Evolutionary conservation across 2,797 vertebrate genomes (phyloP).

Genomic region (Gymnoscopelus microlampas): DNA sequence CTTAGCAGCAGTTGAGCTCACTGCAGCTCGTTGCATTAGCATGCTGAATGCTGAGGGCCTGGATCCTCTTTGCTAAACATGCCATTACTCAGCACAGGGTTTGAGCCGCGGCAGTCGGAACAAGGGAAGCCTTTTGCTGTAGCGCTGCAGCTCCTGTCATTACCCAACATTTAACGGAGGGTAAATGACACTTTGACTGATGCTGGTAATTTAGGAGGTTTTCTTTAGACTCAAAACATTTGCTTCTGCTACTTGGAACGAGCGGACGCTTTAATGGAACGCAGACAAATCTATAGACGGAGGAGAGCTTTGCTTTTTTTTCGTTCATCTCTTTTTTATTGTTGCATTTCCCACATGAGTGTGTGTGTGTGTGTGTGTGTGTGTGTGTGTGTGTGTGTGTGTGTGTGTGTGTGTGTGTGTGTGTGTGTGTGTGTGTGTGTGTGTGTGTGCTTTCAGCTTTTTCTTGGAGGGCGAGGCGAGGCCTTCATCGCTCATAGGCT

Average conservation of each 20-base stretch:
- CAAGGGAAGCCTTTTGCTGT: constrained; percentile 40
- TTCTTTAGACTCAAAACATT: constrained; percentile 73
- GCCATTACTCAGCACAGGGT: constrained; percentile 56
- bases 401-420: constrained; percentile 5
- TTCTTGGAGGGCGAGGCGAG: too few relatives aligned
- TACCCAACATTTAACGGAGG: constrained; percentile 53
- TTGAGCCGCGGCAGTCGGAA: constrained; percentile 28
- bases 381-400: constrained; percentile 1
- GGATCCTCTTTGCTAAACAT: constrained; percentile 57
- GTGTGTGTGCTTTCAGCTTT: background rate
- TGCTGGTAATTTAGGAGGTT: constrained; percentile 65
- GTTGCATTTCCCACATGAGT: constrained; percentile 31
- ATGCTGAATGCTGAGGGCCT: constrained; percentile 51
- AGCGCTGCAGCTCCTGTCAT: constrained; percentile 55
- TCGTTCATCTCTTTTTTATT: constrained; percentile 25
- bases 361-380: constrained; percentile 14
- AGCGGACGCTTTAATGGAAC: constrained; percentile 68
- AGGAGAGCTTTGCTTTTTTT: constrained; percentile 34
- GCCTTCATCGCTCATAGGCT: too few relatives aligned
- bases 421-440: constrained; percentile 1
- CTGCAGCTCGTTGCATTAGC: constrained; percentile 20
- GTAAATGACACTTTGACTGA: constrained; percentile 73
- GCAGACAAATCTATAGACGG: constrained; percentile 62
- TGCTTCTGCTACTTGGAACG: constrained; percentile 65
- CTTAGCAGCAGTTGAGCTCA: constrained; percentile 60